Conservation (phyloP, 2,797 vertebrate genomes). For the Taeniopygia guttata region DNA sequence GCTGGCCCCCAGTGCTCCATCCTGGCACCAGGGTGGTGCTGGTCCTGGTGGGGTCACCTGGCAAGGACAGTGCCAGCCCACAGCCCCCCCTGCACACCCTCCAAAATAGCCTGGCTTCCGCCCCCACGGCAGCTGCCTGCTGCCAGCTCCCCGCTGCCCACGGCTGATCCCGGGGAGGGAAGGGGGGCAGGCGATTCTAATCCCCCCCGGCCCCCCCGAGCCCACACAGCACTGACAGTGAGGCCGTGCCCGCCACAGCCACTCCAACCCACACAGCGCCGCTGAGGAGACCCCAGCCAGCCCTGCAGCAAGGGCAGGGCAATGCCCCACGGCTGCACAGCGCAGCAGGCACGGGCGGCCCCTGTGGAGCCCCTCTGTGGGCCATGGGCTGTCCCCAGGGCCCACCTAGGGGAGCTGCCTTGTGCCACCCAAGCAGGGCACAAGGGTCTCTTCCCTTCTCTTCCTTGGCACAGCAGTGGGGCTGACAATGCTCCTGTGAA, state of each 20-base stretch:
- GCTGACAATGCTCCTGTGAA: background rate
- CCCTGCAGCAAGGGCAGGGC: accelerated
- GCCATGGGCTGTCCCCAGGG: accelerated
- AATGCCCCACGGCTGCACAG: accelerated
- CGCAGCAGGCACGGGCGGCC: background rate
- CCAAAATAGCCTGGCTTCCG: conserved; percentile 52
- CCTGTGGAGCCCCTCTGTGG: background rate
- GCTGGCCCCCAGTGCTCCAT: background rate
- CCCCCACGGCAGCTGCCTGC: conserved; percentile 58
- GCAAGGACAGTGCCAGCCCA: conserved; percentile 44
- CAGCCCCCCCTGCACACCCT: conserved; percentile 18
- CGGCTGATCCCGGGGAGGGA: conserved; percentile 28
- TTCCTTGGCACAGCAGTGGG: background rate
- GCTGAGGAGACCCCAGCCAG: background rate
- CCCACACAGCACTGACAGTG: background rate
- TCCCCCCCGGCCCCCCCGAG: background rate
- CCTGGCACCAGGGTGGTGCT: background rate
- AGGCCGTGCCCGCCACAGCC: background rate
- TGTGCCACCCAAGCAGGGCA: accelerated
- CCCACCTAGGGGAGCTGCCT: background rate
- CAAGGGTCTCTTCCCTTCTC: background rate
- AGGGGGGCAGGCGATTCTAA: conserved; percentile 9
- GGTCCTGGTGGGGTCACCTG: background rate
- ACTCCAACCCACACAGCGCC: accelerated
- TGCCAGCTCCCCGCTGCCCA: conserved; percentile 54